These are phyloP conservation scores for Thomomys bottae DNA, from an alignment of 2,113 vertebrate genomes.

Conservation along the genomic window DNA sequence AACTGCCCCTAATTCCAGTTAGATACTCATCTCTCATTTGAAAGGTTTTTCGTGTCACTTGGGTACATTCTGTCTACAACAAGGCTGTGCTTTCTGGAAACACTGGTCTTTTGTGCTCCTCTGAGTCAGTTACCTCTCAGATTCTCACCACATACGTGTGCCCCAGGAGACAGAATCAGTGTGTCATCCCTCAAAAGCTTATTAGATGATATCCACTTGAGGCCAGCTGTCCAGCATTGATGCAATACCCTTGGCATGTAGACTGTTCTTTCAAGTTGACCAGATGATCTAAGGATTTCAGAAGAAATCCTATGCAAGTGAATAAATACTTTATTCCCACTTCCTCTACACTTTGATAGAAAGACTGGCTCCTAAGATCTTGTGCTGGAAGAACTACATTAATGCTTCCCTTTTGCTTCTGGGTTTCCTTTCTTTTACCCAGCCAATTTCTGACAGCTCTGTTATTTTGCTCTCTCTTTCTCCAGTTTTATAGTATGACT, in stretches of 20 bases:
- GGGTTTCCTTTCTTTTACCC: background rate
- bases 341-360: background rate
- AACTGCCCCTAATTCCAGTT: background rate
- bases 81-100: background rate
- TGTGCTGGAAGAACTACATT: background rate
- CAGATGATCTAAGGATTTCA: background rate
- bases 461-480: background rate
- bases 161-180: background rate
- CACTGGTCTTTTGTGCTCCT: background rate
- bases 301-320: background rate
- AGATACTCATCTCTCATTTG: background rate
- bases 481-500: background rate
- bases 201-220: background rate
- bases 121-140: background rate
- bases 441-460: background rate
- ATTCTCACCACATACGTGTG: background rate
- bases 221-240: background rate
- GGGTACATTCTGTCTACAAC: background rate
- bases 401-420: background rate
- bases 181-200: background rate
- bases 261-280: background rate
- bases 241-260: background rate
- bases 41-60: slow-evolving; percentile 19
- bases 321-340: background rate
- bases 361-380: background rate